Evolutionary conservation across 1,140 invertebrate genomes (phyloP).

Genomic region (Thrips palmi): DNA sequence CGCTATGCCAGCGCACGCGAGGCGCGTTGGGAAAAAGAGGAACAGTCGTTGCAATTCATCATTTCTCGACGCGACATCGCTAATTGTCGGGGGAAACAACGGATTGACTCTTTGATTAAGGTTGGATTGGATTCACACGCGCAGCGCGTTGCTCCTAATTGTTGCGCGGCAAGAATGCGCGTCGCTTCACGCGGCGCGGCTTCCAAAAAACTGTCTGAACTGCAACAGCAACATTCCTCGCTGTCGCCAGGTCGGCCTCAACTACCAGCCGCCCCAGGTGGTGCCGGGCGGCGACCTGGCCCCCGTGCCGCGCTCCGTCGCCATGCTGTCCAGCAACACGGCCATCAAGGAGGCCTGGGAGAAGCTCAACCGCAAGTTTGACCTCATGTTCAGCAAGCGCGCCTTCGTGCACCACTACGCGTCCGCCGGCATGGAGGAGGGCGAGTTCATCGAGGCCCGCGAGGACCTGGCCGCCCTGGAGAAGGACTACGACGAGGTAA

Average conservation of each 20-base stretch:
- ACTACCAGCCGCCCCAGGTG: slow-evolving; percentile 50
- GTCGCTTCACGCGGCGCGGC: slow-evolving; percentile 39
- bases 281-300: slow-evolving; percentile 57
- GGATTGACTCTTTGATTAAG: neutral
- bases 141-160: no score
- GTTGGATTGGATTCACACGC: neutral
- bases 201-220: slow-evolving; percentile 23
- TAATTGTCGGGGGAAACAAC: no score
- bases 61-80: no score
- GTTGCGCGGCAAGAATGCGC: no score
- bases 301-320: slow-evolving; percentile 35
- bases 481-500: no score
- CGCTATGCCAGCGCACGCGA: no score
- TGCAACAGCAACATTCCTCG: slow-evolving; percentile 22
- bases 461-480: no score
- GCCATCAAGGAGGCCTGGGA: slow-evolving; percentile 41
- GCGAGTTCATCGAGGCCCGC: no score
- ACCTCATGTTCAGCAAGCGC: slow-evolving; percentile 36
- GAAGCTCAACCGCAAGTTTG: slow-evolving; percentile 36
- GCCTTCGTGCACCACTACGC: slow-evolving; percentile 41
- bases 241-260: slow-evolving; percentile 36
- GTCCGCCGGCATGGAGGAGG: no score
- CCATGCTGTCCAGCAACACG: slow-evolving; percentile 61
- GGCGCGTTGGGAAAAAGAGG: no score
- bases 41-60: no score